Conservation (phyloP, 1,140 invertebrate genomes). For the Drosophila tsacasi region DNA sequence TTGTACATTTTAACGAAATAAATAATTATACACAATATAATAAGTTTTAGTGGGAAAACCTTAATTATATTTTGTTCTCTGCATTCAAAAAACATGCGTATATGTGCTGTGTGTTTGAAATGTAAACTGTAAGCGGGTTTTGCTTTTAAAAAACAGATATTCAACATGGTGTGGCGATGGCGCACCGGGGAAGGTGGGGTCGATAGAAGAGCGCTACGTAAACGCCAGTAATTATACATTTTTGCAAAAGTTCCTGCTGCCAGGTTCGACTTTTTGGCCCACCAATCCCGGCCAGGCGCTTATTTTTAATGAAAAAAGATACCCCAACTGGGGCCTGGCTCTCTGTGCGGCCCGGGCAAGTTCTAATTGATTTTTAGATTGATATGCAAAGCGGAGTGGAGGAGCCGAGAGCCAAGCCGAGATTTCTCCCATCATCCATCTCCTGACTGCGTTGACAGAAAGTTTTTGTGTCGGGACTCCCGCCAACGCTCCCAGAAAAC, state of each 20-base stretch:
- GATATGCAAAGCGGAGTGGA: slow-evolving; percentile 54
- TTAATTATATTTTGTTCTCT: background rate
- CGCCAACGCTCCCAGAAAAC: slow-evolving; percentile 4
- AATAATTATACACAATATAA: too few relatives aligned
- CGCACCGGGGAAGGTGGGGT: background rate
- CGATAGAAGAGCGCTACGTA: slow-evolving; percentile 30
- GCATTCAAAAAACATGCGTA: slow-evolving; percentile 16
- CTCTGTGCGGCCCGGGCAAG: slow-evolving; percentile 39
- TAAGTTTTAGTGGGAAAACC: background rate
- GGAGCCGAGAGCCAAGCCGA: slow-evolving; percentile 17
- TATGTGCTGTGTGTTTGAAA: slow-evolving; percentile 45
- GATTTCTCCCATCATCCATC: slow-evolving; percentile 7
- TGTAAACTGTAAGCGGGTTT: slow-evolving; percentile 61
- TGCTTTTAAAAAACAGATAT: slow-evolving; percentile 60
- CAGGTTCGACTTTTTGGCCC: slow-evolving; percentile 43
- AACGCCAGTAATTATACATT: slow-evolving; percentile 65
- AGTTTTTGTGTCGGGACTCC: slow-evolving; percentile 28
- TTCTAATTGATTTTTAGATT: slow-evolving; percentile 69
- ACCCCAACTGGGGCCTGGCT: slow-evolving; percentile 29
- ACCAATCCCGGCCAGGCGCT: slow-evolving; percentile 51
- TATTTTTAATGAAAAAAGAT: slow-evolving; percentile 68
- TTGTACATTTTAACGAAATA: background rate
- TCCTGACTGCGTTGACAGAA: slow-evolving; percentile 38
- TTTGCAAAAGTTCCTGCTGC: slow-evolving; percentile 48
- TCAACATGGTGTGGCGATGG: slow-evolving; percentile 32